Percentiles rank a stretch among this genome's conserved stretches.
These are phyloP conservation scores for Catharus bicknelli DNA, from an alignment of 2,113 vertebrate species.

Conservation along the genomic window DNA sequence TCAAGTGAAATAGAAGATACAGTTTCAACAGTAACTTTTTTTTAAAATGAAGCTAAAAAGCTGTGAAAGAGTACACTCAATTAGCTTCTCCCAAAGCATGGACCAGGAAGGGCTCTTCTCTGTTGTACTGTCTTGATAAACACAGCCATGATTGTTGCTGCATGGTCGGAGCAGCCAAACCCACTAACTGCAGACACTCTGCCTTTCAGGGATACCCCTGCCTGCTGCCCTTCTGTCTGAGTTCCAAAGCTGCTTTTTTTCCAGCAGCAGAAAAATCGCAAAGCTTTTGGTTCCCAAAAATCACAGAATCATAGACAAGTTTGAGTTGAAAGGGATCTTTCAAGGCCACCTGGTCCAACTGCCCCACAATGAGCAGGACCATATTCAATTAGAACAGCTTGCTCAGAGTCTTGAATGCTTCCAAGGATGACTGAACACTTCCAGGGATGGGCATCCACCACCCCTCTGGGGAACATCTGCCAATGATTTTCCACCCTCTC, in stretches of 20 bases:
- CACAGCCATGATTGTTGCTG: too few relatives aligned
- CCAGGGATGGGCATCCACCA: background rate
- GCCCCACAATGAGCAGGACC: too few relatives aligned
- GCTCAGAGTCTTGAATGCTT: accelerated
- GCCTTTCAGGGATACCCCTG: background rate
- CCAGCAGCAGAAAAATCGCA: background rate
- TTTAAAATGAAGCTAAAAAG: background rate
- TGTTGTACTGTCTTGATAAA: too few relatives aligned
- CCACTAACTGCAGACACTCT: background rate
- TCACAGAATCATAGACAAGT: background rate
- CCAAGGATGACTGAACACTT: background rate
- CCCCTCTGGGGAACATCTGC: background rate
- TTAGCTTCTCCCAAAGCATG: background rate
- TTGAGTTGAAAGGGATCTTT: background rate
- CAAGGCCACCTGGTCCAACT: background rate
- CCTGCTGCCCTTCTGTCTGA: background rate
- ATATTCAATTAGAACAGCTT: background rate
- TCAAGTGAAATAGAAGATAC: background rate
- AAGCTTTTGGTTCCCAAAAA: background rate
- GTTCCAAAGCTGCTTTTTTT: background rate
- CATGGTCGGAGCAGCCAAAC: background rate
- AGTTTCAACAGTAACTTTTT: background rate
- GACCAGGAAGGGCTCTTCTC: background rate
- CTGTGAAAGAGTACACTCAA: background rate
- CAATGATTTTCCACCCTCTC: background rate